Percentiles rank a stretch among this genome's conserved stretches.
phyloP scores from a whole-genome alignment of 2,888 invertebrate species.

The Napeogenes sylphis region DNA sequence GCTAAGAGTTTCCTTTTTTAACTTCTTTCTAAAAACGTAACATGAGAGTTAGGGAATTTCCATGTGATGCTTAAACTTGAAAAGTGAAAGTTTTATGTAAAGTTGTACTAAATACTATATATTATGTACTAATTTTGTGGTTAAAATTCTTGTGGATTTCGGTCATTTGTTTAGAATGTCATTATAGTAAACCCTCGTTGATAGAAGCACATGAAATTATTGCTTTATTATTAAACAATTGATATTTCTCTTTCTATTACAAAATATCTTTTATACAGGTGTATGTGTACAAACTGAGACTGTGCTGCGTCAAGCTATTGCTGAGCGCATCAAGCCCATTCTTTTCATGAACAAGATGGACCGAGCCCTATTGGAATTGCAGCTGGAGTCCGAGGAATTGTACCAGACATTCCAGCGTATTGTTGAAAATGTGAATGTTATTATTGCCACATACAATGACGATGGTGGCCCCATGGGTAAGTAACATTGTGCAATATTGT shows the following conservation, averaged over 20 bases:
- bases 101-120: too few relatives aligned
- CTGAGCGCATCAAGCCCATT: conserved; percentile 99
- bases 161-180: too few relatives aligned
- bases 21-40: too few relatives aligned
- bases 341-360: conserved; percentile 99
- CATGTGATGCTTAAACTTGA: background rate
- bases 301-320: conserved; percentile 99
- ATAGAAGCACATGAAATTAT: too few relatives aligned
- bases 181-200: too few relatives aligned
- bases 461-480: conserved; percentile 97
- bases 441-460: conserved; percentile 99
- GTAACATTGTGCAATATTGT: conserved; percentile 29
- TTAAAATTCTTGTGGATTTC: too few relatives aligned
- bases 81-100: conserved; percentile 5
- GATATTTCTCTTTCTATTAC: background rate
- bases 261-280: conserved; percentile 69
- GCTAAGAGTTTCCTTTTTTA: conserved; percentile 36
- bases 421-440: conserved; percentile 99
- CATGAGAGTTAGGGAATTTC: too few relatives aligned
- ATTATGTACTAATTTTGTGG: background rate
- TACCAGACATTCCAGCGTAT: conserved; percentile 99
- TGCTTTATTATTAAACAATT: too few relatives aligned
- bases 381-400: conserved; percentile 96
- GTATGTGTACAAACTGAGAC: conserved; percentile 99
- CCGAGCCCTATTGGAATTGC: conserved; percentile 97